A percentile compares a stretch with the other conserved stretches of the same genome.
phyloP scores from a whole-genome alignment of 2,888 invertebrate species.

The Leptogaster cylindrica region DNA sequence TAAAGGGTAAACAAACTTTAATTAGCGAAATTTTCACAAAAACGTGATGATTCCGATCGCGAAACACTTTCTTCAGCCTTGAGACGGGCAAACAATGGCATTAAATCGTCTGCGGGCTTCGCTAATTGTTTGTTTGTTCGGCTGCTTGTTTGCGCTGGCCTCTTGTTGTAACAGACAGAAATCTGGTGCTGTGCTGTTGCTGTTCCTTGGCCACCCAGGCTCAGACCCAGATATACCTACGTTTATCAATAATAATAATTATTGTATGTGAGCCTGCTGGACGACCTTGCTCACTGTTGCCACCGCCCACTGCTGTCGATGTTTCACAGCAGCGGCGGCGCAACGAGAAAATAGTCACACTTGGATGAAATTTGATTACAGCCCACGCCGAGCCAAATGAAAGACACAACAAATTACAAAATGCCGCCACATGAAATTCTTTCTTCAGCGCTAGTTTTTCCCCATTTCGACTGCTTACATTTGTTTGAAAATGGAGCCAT shows the following conservation, averaged over 20 bases:
- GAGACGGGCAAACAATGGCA: conserved; percentile 15
- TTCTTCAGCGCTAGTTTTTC: background rate
- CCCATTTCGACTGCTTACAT: no score
- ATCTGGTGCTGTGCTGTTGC: background rate
- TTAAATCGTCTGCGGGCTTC: conserved; percentile 11
- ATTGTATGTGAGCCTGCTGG: background rate
- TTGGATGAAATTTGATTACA: conserved; percentile 22
- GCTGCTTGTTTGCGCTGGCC: no score
- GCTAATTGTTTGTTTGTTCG: background rate
- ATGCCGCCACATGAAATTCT: background rate
- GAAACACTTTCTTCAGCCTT: conserved; percentile 24
- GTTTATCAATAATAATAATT: background rate
- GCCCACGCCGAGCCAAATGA: background rate
- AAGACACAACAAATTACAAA: background rate
- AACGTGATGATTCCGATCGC: conserved; percentile 3
- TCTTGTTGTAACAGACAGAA: no score
- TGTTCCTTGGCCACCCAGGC: background rate
- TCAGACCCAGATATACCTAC: background rate
- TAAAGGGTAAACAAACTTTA: conserved; percentile 30
- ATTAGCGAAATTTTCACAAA: conserved; percentile 4
- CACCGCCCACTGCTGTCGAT: background rate
- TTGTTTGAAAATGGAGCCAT: no score
- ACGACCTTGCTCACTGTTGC: background rate
- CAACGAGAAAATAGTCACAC: background rate
- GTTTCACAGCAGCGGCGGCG: background rate